Evolutionary conservation across 2,113 vertebrate genomes (phyloP), one percentile per base, ranked within the genome.

Genomic region (Furnarius figulus): DNA sequence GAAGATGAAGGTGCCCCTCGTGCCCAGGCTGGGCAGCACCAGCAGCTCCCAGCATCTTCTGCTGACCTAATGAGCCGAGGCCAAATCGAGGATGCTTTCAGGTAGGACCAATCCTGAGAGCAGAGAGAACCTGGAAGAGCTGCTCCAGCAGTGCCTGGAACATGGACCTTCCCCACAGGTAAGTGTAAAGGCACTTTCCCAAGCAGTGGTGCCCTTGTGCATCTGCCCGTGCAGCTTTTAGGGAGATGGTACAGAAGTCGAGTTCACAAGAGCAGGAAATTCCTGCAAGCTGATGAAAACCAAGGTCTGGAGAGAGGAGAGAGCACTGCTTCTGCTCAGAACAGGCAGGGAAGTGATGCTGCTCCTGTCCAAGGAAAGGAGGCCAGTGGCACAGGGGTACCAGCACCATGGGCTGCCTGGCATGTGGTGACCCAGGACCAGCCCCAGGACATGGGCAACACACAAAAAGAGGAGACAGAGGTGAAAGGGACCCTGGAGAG

Each of bases 341-440:
- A 28, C 25, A 73, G 59, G 55, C 50, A 85, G 66, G 50, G 37
- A 44, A 53, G 67, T 0, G 5, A 3, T 53, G 77, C 37, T 62
- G 61, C 35, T 66, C 39, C 50, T 67, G n/a, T 49, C 47, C 72
- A 63, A 59, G 19, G 13, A 30, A 9, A 19, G 67, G 37, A 27
- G 14, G 22, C 50, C 70, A 62, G 46, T 5, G 15, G 39, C 42
- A 33, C 1, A 2, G 0, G 1, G n/a, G 46, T 5, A 6, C 68
- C 13, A 2, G 63, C 73, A 72, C 28, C 6, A 1, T 4, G 62
- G 66, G 40, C 40, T 40, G 40, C 40, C 40, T 14, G 40, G 55
- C 22, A 30, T 12, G 1, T 5, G 47, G 21, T 55, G 74, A 22
- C 35, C 82, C 27, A 5, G 46, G 15, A 6, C 37, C 56, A 52